Conservation (phyloP, 1,140 invertebrate species). For the Cydia pomonella region DNA sequence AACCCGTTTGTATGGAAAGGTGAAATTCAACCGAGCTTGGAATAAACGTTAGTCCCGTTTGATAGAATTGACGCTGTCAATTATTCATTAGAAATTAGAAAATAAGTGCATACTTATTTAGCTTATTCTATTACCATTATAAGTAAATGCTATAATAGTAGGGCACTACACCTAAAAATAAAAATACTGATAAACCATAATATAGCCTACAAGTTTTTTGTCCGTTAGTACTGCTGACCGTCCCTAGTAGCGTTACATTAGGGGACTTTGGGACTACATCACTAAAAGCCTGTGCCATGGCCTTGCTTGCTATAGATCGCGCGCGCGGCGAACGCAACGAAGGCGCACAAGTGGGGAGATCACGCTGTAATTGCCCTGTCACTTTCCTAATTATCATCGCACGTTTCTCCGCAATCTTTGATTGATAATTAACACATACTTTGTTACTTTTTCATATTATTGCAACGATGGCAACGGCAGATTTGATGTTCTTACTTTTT, state of each 20-base stretch:
- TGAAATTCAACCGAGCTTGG: too few species aligned
- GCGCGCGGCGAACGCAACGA: conserved; percentile 19
- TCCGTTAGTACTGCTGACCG: too few species aligned
- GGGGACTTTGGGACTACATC: background rate
- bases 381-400: conserved; percentile 43
- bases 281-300: background rate
- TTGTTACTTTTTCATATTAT: conserved; percentile 12
- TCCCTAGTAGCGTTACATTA: background rate
- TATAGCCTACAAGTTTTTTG: too few species aligned
- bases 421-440: conserved; percentile 37
- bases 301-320: background rate
- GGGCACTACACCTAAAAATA: too few species aligned
- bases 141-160: too few species aligned
- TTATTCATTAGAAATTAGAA: too few species aligned
- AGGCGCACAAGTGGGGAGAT: conserved; percentile 30
- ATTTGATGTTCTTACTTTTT: conserved; percentile 13
- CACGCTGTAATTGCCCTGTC: conserved; percentile 43
- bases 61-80: too few species aligned
- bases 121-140: too few species aligned
- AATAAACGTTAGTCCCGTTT: too few species aligned
- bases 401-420: conserved; percentile 36
- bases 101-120: too few species aligned
- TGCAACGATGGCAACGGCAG: conserved; percentile 2
- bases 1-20: too few species aligned
- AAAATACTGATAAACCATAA: too few species aligned